These are phyloP conservation scores for Lophius piscatorius DNA, from an alignment of 2,113 vertebrate species.

Conservation along the genomic window DNA sequence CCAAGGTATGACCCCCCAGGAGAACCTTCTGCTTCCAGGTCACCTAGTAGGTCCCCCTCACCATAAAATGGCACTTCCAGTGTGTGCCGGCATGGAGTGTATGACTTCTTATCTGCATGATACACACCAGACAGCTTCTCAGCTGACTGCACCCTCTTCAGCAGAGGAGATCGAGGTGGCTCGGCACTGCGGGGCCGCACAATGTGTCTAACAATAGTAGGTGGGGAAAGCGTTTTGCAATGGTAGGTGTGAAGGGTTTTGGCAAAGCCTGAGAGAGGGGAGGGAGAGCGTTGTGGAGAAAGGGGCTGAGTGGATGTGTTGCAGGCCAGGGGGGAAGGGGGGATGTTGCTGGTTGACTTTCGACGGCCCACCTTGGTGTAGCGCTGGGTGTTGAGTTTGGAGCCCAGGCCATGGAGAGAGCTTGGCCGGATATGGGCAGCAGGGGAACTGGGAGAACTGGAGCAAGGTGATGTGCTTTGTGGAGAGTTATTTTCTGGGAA, in stretches of 20 bases:
- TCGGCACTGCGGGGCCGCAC: slow-evolving; percentile 84
- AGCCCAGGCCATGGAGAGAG: slow-evolving; percentile 91
- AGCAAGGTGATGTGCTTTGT: slow-evolving; percentile 89
- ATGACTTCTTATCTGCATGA: slow-evolving; percentile 80
- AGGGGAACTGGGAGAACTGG: slow-evolving; percentile 92
- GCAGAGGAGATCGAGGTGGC: slow-evolving; percentile 87
- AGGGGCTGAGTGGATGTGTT: slow-evolving; percentile 85
- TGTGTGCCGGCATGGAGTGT: slow-evolving; percentile 80
- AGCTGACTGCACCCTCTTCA: slow-evolving; percentile 91
- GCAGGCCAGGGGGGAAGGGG: slow-evolving; percentile 93
- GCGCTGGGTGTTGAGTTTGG: slow-evolving; percentile 89
- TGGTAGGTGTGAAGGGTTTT: slow-evolving; percentile 85
- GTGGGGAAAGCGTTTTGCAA: slow-evolving; percentile 88
- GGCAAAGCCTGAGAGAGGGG: slow-evolving; percentile 83
- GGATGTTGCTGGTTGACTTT: slow-evolving; percentile 98
- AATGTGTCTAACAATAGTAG: slow-evolving; percentile 84
- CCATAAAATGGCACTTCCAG: slow-evolving; percentile 76
- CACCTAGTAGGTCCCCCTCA: slow-evolving; percentile 73
- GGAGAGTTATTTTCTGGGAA: slow-evolving; percentile 86
- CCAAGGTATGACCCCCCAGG: slow-evolving; percentile 41
- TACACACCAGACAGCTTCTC: slow-evolving; percentile 86
- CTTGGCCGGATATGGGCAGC: slow-evolving; percentile 92
- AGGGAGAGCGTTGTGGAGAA: slow-evolving; percentile 90
- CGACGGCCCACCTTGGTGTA: slow-evolving; percentile 89
- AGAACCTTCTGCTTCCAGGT: slow-evolving; percentile 49